These are phyloP conservation scores for Venustoraphidia nigricollis DNA, from an alignment of 2,888 invertebrate species.

Conservation along the genomic window DNA sequence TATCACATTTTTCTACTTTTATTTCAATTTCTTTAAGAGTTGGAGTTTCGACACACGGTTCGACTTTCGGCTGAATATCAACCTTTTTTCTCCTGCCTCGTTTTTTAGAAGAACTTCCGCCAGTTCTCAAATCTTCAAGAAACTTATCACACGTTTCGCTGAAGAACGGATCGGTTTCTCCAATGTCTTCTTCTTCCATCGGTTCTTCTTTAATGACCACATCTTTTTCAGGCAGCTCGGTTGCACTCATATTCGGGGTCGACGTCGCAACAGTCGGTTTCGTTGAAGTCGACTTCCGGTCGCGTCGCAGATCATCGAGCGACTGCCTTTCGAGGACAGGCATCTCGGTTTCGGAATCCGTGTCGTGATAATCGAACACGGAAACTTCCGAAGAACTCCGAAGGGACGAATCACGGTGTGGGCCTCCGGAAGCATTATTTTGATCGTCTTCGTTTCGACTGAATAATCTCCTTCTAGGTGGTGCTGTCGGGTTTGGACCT, in stretches of 20 bases:
- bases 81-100: conserved; percentile 35
- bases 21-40: conserved; percentile 14
- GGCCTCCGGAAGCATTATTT: conserved; percentile 18
- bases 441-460: conserved; percentile 40
- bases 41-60: conserved; percentile 20
- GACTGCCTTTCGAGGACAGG: conserved; percentile 47
- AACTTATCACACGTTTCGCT: conserved; percentile 61
- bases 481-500: conserved; percentile 8
- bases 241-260: conserved; percentile 24
- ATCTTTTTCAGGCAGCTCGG: conserved; percentile 16
- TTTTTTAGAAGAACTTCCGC: conserved; percentile 35
- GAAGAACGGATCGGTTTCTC: conserved; percentile 36
- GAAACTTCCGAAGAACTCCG: conserved; percentile 45
- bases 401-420: conserved; percentile 30
- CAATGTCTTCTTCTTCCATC: conserved; percentile 16
- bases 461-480: conserved; percentile 35
- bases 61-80: conserved; percentile 18
- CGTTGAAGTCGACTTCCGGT: conserved; percentile 41
- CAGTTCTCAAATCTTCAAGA: conserved; percentile 54
- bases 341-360: conserved; percentile 45
- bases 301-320: conserved; percentile 44
- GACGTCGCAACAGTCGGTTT: conserved; percentile 35
- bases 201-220: conserved; percentile 24
- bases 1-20: conserved; percentile 9
- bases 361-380: conserved; percentile 47